phyloP scores from a whole-genome alignment of 2,113 vertebrate species.

The Pipa parva region DNA sequence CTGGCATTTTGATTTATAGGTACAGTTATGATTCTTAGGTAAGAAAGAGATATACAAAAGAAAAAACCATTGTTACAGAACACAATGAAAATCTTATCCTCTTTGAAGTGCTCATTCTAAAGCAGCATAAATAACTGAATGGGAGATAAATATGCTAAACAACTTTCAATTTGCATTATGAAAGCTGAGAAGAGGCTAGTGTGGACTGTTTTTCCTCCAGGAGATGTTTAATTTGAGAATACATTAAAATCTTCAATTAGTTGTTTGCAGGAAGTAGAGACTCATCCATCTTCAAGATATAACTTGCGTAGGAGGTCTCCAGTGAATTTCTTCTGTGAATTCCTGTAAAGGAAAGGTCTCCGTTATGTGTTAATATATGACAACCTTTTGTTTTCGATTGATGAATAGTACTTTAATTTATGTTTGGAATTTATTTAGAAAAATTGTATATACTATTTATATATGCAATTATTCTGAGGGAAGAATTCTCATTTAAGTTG shows the following conservation, averaged over 20 bases:
- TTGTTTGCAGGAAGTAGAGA: conserved; percentile 32
- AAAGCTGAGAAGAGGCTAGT: conserved; percentile 28
- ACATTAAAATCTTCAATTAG: conserved; percentile 40
- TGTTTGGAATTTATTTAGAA: neutral
- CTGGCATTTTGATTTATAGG: neutral
- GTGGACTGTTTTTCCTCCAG: conserved; percentile 18
- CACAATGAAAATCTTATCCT: conserved; percentile 29
- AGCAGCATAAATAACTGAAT: conserved; percentile 24
- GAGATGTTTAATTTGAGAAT: conserved; percentile 39
- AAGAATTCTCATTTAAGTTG: too few relatives aligned
- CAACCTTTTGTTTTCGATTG: conserved; percentile 17
- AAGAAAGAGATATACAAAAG: neutral
- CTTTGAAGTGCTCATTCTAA: conserved; percentile 10
- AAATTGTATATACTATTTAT: neutral
- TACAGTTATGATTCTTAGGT: neutral
- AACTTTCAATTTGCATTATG: conserved; percentile 35
- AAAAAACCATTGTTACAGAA: conserved; percentile 22
- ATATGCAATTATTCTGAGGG: neutral
- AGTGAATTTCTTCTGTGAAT: conserved; percentile 4
- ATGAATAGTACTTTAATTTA: conserved; percentile 1
- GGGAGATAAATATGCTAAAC: conserved; percentile 31
- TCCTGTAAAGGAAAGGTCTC: conserved; percentile 12
- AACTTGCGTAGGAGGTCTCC: conserved; percentile 22
- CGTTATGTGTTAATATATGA: conserved; percentile 9
- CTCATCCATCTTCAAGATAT: conserved; percentile 30